phyloP scores from a whole-genome alignment of 1,140 invertebrate species.

The Vanessa atalanta region DNA sequence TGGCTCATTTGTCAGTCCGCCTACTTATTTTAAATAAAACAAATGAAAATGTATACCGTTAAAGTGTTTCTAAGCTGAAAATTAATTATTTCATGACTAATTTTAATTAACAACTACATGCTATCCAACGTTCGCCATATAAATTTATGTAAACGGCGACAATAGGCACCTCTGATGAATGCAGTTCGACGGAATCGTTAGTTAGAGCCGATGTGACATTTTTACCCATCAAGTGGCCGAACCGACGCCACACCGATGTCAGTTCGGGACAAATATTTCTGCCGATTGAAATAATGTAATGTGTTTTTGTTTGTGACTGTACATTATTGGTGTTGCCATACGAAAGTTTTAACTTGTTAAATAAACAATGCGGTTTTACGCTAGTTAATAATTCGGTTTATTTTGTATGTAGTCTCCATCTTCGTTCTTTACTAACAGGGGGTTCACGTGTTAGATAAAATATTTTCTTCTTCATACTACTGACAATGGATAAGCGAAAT shows the following conservation, averaged over 20 bases:
- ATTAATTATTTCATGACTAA: background rate
- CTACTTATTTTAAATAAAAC: no score
- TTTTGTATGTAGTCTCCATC: no score
- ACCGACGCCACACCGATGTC: background rate
- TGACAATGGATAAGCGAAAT: no score
- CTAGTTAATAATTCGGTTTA: no score
- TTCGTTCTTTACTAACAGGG: no score
- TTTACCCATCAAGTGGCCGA: slow-evolving; percentile 30
- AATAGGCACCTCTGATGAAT: slow-evolving; percentile 7
- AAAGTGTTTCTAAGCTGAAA: no score
- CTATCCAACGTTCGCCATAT: background rate
- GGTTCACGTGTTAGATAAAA: no score
- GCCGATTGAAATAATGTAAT: slow-evolving; percentile 26
- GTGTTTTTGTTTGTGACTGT: slow-evolving; percentile 8
- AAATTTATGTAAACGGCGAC: background rate
- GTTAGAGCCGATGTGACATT: slow-evolving; percentile 24
- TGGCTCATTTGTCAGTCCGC: no score
- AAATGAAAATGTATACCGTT: no score
- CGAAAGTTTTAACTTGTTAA: no score
- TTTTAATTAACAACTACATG: slow-evolving; percentile 1
- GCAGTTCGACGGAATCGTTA: slow-evolving; percentile 14
- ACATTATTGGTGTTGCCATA: background rate
- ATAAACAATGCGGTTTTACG: no score
- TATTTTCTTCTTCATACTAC: no score
- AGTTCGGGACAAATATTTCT: slow-evolving; percentile 25